Base-by-base conservation (phyloP, 2,888 invertebrate species). In the Polia nebulosa region DNA sequence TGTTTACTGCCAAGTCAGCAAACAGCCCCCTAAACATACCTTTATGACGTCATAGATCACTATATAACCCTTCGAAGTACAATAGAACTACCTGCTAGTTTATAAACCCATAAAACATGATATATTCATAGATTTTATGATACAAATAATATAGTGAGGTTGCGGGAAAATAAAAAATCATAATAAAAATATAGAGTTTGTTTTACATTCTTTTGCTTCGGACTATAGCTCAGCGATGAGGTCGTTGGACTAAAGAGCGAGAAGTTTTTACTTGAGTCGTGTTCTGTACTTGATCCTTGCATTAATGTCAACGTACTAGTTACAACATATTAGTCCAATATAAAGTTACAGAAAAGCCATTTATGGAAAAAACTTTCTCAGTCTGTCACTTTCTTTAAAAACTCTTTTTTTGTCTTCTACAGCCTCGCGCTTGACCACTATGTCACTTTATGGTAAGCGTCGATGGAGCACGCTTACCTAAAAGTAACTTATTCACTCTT, bases 31-130 rank as follows among this genome's bases (percentile, higher is more conserved):
- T 76, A 68, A 74, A 70, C 61, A 75, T 81, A 85, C 85, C 84
- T 85, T 87, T 85, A 88, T 84, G 72, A 73, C 79, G 25, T 74
- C 78, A 84, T 88, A 79, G 57, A 86, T 87, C 87, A 87, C 34
- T 22, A 11, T n/a, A 64, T 78, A 86, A 84, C 86, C 88, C 86
- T 87, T 84, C 84, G 76, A 62, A 69, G 59, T 55, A 82, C 79
- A 80, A 84, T 79, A 78, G 66, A 72, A 81, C 77, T 81, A 82
- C 83, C 78, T 80, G 79, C 68, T 74, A 80, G 81, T 82, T 86
- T 85, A 82, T 72, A 87, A 84, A 84, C 51, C 78, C 45, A 85
- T 87, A 83, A 87, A 87, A 85, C 13, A 63, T 85, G 83, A 87
- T 83, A 76, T 86, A 87, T 86, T 82, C 76, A 80, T 73, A 15